Conservation (phyloP, 1,140 invertebrate species). For the Platorchestia sp. region DNA sequence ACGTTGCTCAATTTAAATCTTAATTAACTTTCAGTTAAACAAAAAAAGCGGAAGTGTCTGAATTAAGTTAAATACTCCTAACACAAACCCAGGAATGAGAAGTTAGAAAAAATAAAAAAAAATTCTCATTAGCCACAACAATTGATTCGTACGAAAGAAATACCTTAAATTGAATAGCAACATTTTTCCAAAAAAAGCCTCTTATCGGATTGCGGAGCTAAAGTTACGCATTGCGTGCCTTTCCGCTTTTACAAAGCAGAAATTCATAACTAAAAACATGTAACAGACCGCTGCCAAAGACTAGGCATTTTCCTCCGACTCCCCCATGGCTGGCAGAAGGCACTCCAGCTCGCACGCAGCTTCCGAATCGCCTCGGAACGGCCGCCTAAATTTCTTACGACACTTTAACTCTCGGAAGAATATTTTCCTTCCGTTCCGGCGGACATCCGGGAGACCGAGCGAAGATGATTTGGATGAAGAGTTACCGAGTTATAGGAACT, state of each 20-base stretch:
- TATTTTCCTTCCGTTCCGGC: not conserved
- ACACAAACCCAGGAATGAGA: too few relatives aligned
- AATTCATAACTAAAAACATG: not conserved
- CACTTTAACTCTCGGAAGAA: not conserved
- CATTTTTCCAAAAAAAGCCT: too few relatives aligned
- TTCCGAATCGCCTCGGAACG: not conserved
- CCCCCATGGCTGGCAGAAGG: not conserved
- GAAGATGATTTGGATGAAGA: conserved; percentile 8
- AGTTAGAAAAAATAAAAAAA: too few relatives aligned
- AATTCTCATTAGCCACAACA: too few relatives aligned
- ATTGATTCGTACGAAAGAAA: too few relatives aligned
- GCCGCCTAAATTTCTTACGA: not conserved
- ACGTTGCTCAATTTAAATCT: too few relatives aligned
- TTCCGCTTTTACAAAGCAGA: not conserved
- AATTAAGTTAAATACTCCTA: too few relatives aligned
- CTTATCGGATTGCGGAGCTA: too few relatives aligned
- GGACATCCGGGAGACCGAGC: not conserved
- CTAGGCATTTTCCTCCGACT: not conserved
- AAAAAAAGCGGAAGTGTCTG: too few relatives aligned
- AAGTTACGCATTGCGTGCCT: not conserved
- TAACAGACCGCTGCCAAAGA: not conserved
- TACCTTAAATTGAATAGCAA: too few relatives aligned
- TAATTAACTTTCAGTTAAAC: too few relatives aligned
- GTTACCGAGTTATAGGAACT: not conserved
- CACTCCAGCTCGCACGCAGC: not conserved